These are phyloP conservation scores for Tribolium madens DNA, from an alignment of 1,140 invertebrate genomes.

Conservation along the genomic window DNA sequence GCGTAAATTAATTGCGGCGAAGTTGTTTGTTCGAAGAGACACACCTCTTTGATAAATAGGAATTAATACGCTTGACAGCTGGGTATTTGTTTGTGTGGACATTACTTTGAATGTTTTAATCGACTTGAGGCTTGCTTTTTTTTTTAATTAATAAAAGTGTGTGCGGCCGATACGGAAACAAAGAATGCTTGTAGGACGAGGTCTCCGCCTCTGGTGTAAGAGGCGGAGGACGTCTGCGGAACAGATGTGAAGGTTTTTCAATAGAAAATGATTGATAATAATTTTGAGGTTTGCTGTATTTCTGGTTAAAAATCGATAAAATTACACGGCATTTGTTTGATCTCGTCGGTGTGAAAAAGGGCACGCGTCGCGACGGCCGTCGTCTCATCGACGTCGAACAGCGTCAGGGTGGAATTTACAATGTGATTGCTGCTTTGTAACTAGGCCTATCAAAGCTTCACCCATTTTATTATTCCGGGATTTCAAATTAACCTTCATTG, in stretches of 20 bases:
- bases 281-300: neutral
- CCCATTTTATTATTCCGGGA: slow-evolving; percentile 59
- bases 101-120: slow-evolving; percentile 40
- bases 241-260: slow-evolving; percentile 41
- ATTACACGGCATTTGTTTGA: slow-evolving; percentile 32
- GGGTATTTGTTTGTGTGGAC: slow-evolving; percentile 44
- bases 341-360: slow-evolving; percentile 51
- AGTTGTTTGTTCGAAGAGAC: slow-evolving; percentile 41
- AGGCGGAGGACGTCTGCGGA: slow-evolving; percentile 47
- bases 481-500: slow-evolving; percentile 63
- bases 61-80: slow-evolving; percentile 46
- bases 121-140: neutral
- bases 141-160: slow-evolving; percentile 48
- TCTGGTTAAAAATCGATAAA: neutral
- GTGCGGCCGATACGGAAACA: slow-evolving; percentile 30
- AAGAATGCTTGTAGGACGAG: too few species aligned
- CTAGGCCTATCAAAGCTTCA: slow-evolving; percentile 56
- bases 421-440: slow-evolving; percentile 62
- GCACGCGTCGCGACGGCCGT: slow-evolving; percentile 55
- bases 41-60: slow-evolving; percentile 50
- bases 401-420: slow-evolving; percentile 62
- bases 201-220: slow-evolving; percentile 35
- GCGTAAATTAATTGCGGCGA: slow-evolving; percentile 49
- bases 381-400: slow-evolving; percentile 60
- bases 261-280: neutral